Conservation (phyloP, 2,888 invertebrate species). For the Caenorhabditis doughertyi region DNA sequence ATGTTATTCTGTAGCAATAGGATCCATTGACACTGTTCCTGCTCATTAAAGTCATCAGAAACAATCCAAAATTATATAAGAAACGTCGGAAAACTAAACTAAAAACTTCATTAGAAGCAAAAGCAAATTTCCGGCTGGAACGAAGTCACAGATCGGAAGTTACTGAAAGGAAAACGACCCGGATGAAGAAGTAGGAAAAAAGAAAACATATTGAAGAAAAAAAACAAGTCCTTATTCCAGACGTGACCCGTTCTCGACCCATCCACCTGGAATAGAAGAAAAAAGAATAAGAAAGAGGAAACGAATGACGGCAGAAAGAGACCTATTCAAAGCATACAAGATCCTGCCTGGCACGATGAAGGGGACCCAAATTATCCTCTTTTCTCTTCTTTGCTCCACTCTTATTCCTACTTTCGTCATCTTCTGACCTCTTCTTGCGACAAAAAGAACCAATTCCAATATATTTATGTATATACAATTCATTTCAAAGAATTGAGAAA, state of each 20-base stretch:
- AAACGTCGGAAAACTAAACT: neutral
- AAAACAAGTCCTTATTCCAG: neutral
- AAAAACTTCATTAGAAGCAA: neutral
- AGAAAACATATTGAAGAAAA: conserved; percentile 15
- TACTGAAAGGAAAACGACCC: conserved; percentile 6
- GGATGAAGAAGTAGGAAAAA: conserved; percentile 18
- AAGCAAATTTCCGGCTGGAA: conserved; percentile 2
- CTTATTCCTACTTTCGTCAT: conserved; percentile 33
- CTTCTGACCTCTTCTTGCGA: conserved; percentile 9
- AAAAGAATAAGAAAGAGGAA: conserved; percentile 26
- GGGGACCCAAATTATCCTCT: conserved; percentile 46
- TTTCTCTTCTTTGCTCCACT: conserved; percentile 13
- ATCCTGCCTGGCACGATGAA: conserved; percentile 41
- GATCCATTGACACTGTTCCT: too few species aligned
- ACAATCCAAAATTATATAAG: neutral
- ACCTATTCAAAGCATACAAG: conserved; percentile 44
- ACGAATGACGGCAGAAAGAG: conserved; percentile 27
- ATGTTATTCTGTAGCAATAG: too few species aligned
- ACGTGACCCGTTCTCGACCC: conserved; percentile 46
- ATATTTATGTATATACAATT: conserved; percentile 29
- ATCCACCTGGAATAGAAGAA: conserved; percentile 52
- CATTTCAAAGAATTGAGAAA: neutral
- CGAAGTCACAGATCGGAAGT: conserved; percentile 28
- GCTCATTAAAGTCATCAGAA: too few species aligned
- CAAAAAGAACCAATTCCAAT: neutral